Conservation (phyloP, 2,888 invertebrate genomes). For the Chymomyza caudatula region DNA sequence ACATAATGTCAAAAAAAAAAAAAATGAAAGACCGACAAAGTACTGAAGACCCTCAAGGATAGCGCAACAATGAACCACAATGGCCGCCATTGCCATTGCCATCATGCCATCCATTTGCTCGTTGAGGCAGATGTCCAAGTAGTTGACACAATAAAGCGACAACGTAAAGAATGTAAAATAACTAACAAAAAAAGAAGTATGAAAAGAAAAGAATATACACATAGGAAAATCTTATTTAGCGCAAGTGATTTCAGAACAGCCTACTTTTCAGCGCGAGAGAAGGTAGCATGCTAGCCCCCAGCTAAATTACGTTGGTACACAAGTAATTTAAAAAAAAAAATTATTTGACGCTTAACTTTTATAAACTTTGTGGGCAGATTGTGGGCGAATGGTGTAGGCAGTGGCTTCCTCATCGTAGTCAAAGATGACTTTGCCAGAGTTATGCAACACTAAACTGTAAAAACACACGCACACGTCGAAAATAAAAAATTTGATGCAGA, state of each 20-base stretch:
- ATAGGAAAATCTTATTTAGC: constrained; percentile 65
- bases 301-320: not conserved
- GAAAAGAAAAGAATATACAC: constrained; percentile 19
- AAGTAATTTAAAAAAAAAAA: constrained; percentile 59
- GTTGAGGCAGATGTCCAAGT: constrained; percentile 31
- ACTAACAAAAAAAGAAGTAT: constrained; percentile 43
- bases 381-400: not conserved
- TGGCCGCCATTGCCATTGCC: constrained; percentile 17
- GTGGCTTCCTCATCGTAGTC: not conserved
- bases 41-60: constrained; percentile 30
- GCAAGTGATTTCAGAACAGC: constrained; percentile 33
- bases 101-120: constrained; percentile 47
- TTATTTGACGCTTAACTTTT: constrained; percentile 67
- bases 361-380: constrained; percentile 57
- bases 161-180: constrained; percentile 14
- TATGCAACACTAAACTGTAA: constrained; percentile 20
- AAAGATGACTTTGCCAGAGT: constrained; percentile 1
- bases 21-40: constrained; percentile 41
- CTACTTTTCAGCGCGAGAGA: not conserved
- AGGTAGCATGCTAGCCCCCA: not conserved
- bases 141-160: constrained; percentile 67
- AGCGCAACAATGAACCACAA: constrained; percentile 46
- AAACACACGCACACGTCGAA: not conserved
- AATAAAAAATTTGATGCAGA: too few relatives aligned
- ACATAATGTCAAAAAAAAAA: constrained; percentile 8